These are phyloP conservation scores for Cygnus buccinator DNA, from an alignment of 2,113 vertebrate genomes.

Conservation along the genomic window DNA sequence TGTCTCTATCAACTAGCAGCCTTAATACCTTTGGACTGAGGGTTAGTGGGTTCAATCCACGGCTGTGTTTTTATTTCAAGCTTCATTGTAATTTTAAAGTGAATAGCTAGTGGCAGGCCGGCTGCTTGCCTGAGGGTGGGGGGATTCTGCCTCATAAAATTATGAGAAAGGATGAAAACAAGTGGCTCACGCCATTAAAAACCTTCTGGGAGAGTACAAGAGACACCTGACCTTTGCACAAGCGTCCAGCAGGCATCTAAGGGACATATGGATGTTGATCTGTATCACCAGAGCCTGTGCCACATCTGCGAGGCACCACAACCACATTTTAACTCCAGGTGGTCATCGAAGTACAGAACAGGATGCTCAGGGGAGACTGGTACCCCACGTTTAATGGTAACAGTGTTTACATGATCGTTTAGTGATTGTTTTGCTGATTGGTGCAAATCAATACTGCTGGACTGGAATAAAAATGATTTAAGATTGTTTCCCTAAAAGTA, in stretches of 20 bases:
- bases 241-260: conserved; percentile 6
- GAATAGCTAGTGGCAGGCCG: conserved; percentile 63
- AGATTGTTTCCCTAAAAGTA: not conserved
- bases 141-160: conserved; percentile 70
- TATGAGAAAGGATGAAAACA: conserved; percentile 52
- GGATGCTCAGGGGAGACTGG: not conserved
- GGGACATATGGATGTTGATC: not conserved
- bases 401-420: not conserved
- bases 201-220: conserved; percentile 46
- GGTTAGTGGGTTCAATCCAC: conserved; percentile 17
- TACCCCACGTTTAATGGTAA: rapidly evolving
- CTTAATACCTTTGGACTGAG: conserved; percentile 61
- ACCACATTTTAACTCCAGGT: not conserved
- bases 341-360: rapidly evolving
- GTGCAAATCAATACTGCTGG: not conserved
- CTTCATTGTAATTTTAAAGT: conserved; percentile 55
- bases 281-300: not conserved
- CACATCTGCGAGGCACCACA: not conserved
- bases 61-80: conserved; percentile 66
- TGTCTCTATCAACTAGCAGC: conserved; percentile 42
- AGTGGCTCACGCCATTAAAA: conserved; percentile 59
- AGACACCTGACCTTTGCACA: conserved; percentile 52
- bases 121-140: conserved; percentile 37
- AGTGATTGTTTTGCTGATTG: not conserved
- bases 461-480: rapidly evolving